Evolutionary conservation across 2,888 invertebrate genomes (phyloP).

Genomic region (Coleophora flavipennella): DNA sequence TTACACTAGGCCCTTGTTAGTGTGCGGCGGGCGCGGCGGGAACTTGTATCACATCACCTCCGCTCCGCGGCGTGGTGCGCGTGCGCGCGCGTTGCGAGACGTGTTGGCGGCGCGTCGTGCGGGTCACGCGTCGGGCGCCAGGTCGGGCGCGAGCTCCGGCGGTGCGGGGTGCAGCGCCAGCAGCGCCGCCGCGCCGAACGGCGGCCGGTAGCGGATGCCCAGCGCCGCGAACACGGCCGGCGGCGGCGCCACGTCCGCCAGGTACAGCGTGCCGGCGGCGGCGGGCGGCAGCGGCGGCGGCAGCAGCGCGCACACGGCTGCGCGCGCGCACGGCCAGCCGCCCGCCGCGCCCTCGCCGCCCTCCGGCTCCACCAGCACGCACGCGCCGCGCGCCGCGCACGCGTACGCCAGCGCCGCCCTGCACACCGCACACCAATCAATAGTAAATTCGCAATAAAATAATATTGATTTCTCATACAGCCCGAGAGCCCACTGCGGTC

Average conservation of each 20-base stretch:
- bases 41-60: too few relatives aligned
- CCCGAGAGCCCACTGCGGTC: too few relatives aligned
- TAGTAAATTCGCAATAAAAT: too few relatives aligned
- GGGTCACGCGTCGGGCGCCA: neutral
- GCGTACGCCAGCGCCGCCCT: conserved; percentile 74
- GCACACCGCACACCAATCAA: too few relatives aligned
- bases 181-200: conserved; percentile 73
- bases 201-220: conserved; percentile 85
- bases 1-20: too few relatives aligned
- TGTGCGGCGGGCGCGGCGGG: too few relatives aligned
- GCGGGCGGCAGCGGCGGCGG: conserved; percentile 25
- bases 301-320: conserved; percentile 29
- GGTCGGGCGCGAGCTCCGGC: conserved; percentile 16
- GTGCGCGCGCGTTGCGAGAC: conserved; percentile 26
- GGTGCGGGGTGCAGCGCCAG: conserved; percentile 49
- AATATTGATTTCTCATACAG: too few relatives aligned
- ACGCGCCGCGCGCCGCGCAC: conserved; percentile 48
- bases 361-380: conserved; percentile 68
- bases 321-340: conserved; percentile 43
- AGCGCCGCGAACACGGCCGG: conserved; percentile 79
- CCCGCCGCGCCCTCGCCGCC: conserved; percentile 57
- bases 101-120: too few relatives aligned
- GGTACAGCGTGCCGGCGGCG: conserved; percentile 75
- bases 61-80: neutral
- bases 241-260: conserved; percentile 89